Evolutionary conservation across 2,888 invertebrate species (phyloP).

Genomic region (Drosophila engyochracea): DNA sequence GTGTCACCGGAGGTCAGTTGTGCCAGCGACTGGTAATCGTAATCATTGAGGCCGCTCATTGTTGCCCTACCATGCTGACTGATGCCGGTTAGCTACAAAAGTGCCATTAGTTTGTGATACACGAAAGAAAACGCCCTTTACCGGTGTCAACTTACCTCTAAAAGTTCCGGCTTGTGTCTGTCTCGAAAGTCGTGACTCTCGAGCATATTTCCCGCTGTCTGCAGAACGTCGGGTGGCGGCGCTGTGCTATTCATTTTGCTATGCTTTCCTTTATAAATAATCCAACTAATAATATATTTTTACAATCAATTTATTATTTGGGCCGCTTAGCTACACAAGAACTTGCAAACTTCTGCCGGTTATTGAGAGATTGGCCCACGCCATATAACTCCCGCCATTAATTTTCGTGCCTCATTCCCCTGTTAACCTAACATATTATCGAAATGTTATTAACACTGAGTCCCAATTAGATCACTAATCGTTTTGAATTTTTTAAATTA

Average conservation of each 20-base stretch:
- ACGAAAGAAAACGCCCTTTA: neutral
- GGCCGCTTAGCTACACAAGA: conserved; percentile 4
- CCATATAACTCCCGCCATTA: conserved; percentile 64
- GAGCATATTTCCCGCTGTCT: conserved; percentile 92
- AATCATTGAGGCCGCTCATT: conserved; percentile 95
- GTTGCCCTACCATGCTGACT: conserved; percentile 90
- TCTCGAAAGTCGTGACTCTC: conserved; percentile 88
- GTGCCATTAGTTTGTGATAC: conserved; percentile 4
- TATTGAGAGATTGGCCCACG: conserved; percentile 45
- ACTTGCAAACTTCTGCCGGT: conserved; percentile 53
- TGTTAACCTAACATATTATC: conserved; percentile 19
- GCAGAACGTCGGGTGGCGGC: conserved; percentile 88
- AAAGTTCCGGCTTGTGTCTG: conserved; percentile 79
- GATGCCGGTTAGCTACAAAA: conserved; percentile 88
- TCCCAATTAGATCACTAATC: neutral
- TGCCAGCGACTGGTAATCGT: conserved; percentile 94
- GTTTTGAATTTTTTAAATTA: neutral
- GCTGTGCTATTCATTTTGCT: conserved; percentile 74
- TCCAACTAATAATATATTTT: conserved; percentile 5
- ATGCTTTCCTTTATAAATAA: neutral
- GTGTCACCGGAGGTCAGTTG: conserved; percentile 89
- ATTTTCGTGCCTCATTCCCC: conserved; percentile 25
- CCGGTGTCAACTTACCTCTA: conserved; percentile 77
- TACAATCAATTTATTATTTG: neutral
- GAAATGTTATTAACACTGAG: conserved; percentile 28